Base-by-base conservation (phyloP, 2,888 invertebrate species). In the Rhyacophila evoluta region DNA sequence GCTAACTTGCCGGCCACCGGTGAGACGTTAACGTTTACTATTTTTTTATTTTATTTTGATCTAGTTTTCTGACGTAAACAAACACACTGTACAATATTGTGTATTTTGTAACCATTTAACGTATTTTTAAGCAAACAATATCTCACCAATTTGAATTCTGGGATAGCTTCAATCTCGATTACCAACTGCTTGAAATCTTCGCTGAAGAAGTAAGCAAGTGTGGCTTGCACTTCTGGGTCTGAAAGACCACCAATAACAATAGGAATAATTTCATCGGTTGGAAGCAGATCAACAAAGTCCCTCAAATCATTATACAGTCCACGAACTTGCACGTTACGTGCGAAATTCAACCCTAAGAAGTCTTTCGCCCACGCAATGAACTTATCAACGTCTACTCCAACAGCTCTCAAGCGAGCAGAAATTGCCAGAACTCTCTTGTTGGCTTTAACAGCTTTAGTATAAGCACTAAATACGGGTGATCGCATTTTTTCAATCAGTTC, bases 81-180 rank as follows among this genome's bases (percentile, higher is more conserved):
- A n/a, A n/a, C n/a, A n/a, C n/a, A n/a, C n/a, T n/a, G n/a, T n/a
- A n/a, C n/a, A 6, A n/a, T 67, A 8, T 11, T 67, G 6, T 12
- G 6, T 12, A 67, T 8, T n/a, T 67, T 67, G 11, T 67, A 67
- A 67, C 10, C 6, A 12, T 67, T 12, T 67, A 12, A 8, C 8
- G 10, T n/a, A 33, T 6, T 36, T 5, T 6, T 72, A n/a, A 27
- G 11, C 10, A 38, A 74, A 28, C 2, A 10, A 29, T 29, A 68
- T 36, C 69, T 68, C 29, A 75, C 75, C 15, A 12, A 37, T 69
- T 68, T 27, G 25, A 1, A 36, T 69, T 75, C 75, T 10, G 75
- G 75, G 33, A 75, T 75, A 3, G 75, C 69, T 38, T 36, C 75
- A 19, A 75, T 12, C 19, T 75, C 69, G 2, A 25, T 2, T 2